Percentiles rank a stretch among this genome's conserved stretches.
Conservation (phyloP, 2,113 vertebrate species). For the Dasyurus viverrinus region DNA sequence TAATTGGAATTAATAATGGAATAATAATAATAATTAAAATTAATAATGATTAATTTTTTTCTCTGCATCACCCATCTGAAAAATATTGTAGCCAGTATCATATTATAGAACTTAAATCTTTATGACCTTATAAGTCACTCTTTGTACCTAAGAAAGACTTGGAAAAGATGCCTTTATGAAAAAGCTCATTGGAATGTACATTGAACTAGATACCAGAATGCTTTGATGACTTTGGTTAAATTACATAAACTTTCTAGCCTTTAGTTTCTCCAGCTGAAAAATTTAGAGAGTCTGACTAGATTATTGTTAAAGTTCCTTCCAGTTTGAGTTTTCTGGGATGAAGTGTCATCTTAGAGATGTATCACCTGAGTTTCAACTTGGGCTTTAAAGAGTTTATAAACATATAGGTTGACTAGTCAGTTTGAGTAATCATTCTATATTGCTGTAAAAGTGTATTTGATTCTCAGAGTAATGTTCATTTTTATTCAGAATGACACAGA, state of each 20-base stretch:
- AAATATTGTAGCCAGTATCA: not conserved
- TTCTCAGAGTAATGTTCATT: not conserved
- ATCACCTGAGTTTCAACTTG: conserved; percentile 26
- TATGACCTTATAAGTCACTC: not conserved
- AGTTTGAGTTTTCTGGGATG: not conserved
- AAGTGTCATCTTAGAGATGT: not conserved
- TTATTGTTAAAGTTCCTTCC: not conserved
- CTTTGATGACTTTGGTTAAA: not conserved
- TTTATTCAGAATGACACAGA: conserved; percentile 31
- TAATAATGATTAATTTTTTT: not conserved
- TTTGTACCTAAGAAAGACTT: not conserved
- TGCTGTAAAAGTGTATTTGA: conserved; percentile 37
- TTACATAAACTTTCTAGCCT: not conserved
- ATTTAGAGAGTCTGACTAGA: not conserved
- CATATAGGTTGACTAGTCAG: not conserved
- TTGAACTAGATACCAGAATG: not conserved
- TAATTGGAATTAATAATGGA: too few relatives aligned
- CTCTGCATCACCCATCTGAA: not conserved
- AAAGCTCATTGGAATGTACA: not conserved
- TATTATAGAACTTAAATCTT: not conserved
- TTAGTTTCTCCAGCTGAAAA: not conserved
- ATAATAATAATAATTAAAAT: too few relatives aligned
- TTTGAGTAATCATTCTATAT: conserved; percentile 4
- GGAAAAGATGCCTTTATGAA: not conserved
- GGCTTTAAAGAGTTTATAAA: not conserved